phyloP scores from a whole-genome alignment of 2,113 vertebrate species.

The Cinclus mexicanus region DNA sequence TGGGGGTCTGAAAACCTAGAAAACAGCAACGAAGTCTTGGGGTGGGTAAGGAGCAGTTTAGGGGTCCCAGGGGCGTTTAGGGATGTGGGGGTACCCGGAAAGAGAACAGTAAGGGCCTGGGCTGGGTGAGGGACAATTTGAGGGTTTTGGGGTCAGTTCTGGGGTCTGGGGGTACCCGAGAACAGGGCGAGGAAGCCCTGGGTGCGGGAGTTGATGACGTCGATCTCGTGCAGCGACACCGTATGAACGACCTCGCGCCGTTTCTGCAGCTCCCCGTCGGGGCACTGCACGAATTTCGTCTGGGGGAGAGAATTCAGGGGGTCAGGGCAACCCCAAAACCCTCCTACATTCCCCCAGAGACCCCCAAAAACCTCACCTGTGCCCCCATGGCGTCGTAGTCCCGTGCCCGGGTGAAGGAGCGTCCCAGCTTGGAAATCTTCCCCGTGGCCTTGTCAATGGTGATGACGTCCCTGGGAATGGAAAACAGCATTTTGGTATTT shows the following conservation, averaged over 20 bases:
- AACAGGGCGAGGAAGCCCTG: slow-evolving; percentile 87
- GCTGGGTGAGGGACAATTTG: not conserved
- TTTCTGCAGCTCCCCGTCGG: slow-evolving; percentile 93
- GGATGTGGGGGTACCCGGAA: not conserved
- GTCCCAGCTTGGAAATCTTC: not conserved
- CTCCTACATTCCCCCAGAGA: fast-evolving
- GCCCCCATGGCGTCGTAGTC: not conserved
- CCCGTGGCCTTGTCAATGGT: not conserved
- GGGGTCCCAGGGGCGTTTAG: not conserved
- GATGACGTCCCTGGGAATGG: fast-evolving
- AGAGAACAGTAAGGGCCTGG: not conserved
- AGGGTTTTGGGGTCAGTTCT: not conserved
- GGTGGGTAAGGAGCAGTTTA: no score
- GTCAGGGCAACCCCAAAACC: not conserved
- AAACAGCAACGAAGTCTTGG: no score
- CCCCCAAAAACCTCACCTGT: not conserved
- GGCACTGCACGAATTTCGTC: slow-evolving; percentile 96
- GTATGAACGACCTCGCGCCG: slow-evolving; percentile 94
- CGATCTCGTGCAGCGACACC: slow-evolving; percentile 91
- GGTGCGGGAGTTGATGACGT: slow-evolving; percentile 94
- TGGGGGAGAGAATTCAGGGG: not conserved
- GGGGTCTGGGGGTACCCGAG: not conserved
- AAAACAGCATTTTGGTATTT: fast-evolving
- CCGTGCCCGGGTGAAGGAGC: not conserved
- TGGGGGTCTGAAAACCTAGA: no score